Evolutionary conservation across 2,888 invertebrate species (phyloP).

Genomic region (Iphiclides podalirius): DNA sequence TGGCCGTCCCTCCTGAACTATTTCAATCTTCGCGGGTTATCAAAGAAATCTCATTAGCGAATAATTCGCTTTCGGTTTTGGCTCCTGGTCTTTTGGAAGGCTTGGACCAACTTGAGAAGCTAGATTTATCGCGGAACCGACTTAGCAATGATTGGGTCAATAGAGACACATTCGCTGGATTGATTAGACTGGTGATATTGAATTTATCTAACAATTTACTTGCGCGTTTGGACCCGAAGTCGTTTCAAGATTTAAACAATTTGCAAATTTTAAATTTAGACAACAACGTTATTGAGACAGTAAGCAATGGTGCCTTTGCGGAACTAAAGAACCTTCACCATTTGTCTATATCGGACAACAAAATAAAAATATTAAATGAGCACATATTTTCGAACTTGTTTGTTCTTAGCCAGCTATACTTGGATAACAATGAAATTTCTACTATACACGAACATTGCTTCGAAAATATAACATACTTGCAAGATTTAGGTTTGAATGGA

Average conservation of each 20-base stretch:
- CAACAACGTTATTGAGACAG: slow-evolving; percentile 84
- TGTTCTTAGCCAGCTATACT: slow-evolving; percentile 85
- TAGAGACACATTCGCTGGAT: slow-evolving; percentile 86
- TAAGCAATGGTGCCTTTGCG: slow-evolving; percentile 86
- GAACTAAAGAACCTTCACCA: slow-evolving; percentile 88
- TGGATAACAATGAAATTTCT: slow-evolving; percentile 86
- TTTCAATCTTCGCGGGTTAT: slow-evolving; percentile 86
- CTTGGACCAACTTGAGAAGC: slow-evolving; percentile 85
- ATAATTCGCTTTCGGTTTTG: slow-evolving; percentile 88
- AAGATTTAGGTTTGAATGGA: slow-evolving; percentile 87
- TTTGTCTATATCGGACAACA: slow-evolving; percentile 86
- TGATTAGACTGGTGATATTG: slow-evolving; percentile 85
- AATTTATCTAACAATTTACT: slow-evolving; percentile 87
- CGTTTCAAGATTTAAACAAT: slow-evolving; percentile 87
- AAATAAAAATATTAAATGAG: slow-evolving; percentile 83
- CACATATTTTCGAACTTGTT: slow-evolving; percentile 86
- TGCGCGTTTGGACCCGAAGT: slow-evolving; percentile 84
- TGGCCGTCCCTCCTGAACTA: slow-evolving; percentile 88
- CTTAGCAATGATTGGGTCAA: slow-evolving; percentile 88
- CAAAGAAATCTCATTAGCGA: slow-evolving; percentile 86
- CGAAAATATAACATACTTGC: slow-evolving; percentile 87
- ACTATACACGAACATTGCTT: slow-evolving; percentile 85
- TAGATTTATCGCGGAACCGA: slow-evolving; percentile 87
- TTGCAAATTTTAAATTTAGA: slow-evolving; percentile 88
- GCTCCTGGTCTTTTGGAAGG: slow-evolving; percentile 88